Conservation (phyloP, 2,888 invertebrate species). For the Odontomyia ornata region DNA sequence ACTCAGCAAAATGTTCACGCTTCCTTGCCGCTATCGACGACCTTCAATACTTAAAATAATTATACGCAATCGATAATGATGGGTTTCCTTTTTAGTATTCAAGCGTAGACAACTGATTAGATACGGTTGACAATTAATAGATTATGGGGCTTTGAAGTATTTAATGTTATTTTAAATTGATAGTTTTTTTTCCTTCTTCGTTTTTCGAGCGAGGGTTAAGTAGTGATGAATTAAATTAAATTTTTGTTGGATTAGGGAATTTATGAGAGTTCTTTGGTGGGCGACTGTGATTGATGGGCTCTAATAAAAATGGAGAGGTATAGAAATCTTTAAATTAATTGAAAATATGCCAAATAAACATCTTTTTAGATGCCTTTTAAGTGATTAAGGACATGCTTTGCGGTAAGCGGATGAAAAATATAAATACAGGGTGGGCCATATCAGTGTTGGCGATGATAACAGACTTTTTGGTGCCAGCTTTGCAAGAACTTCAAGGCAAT, state of each 20-base stretch:
- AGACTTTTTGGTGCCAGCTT: too few species aligned
- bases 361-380: too few species aligned
- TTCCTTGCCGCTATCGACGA: slow-evolving; percentile 14
- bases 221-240: slow-evolving; percentile 21
- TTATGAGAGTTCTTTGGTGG: neutral
- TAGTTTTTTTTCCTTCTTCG: too few species aligned
- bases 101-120: slow-evolving; percentile 12
- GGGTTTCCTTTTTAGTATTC: slow-evolving; percentile 30
- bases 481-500: too few species aligned
- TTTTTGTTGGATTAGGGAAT: neutral
- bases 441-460: too few species aligned
- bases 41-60: slow-evolving; percentile 39
- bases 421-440: too few species aligned
- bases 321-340: too few species aligned
- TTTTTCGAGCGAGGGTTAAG: neutral
- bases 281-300: too few species aligned
- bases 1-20: slow-evolving; percentile 18
- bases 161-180: slow-evolving; percentile 16
- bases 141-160: slow-evolving; percentile 24
- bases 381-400: too few species aligned
- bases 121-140: slow-evolving; percentile 35
- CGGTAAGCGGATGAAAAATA: too few species aligned
- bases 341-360: too few species aligned
- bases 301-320: too few species aligned
- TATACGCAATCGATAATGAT: slow-evolving; percentile 35